These are phyloP conservation scores for Mesembrinibis cayennensis DNA, from an alignment of 2,113 vertebrate species.

Conservation along the genomic window DNA sequence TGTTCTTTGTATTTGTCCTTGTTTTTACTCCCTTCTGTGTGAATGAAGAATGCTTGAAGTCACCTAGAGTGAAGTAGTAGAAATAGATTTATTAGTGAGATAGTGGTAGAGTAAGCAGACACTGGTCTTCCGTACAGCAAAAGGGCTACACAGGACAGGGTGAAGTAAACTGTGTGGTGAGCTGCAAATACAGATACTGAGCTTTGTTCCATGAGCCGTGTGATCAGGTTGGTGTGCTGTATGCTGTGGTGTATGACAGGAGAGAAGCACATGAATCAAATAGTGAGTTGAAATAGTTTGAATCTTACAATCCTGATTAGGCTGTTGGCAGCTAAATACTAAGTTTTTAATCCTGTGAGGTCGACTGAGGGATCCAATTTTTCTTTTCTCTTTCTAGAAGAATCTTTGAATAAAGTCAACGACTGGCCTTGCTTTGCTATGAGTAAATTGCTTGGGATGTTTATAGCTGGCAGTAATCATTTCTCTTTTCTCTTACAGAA, in stretches of 20 bases:
- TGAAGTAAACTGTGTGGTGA: rapidly evolving
- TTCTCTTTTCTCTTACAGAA: not conserved
- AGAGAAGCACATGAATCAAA: not conserved
- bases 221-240: rapidly evolving
- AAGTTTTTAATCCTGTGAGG: not conserved
- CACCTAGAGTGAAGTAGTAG: no score
- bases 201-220: not conserved
- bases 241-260: not conserved
- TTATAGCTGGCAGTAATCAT: not conserved
- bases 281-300: not conserved
- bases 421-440: not conserved
- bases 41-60: not conserved
- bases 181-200: not conserved
- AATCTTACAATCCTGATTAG: not conserved
- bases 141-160: rapidly evolving
- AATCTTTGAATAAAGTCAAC: not conserved
- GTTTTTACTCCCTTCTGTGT: not conserved
- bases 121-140: rapidly evolving
- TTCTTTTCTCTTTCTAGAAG: not conserved
- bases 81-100: rapidly evolving
- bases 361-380: not conserved
- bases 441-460: not conserved
- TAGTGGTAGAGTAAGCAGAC: not conserved
- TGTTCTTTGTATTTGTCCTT: not conserved
- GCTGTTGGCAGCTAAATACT: not conserved